phyloP scores from a whole-genome alignment of 2,888 invertebrate genomes.

The Synanthedon vespiformis region DNA sequence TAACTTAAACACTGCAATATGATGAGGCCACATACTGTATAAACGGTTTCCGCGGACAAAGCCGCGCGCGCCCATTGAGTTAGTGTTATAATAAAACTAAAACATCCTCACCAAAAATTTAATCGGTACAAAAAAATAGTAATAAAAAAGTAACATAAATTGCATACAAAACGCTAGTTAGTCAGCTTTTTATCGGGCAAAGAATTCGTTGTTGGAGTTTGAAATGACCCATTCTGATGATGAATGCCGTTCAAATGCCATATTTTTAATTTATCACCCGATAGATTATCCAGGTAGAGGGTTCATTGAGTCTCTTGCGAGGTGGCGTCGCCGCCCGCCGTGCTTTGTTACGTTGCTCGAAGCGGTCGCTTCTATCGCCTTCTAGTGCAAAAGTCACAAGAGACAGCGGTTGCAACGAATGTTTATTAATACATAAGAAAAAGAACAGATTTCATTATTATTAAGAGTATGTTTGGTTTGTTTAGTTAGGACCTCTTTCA shows the following conservation, averaged over 20 bases:
- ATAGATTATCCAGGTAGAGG: conserved; percentile 61
- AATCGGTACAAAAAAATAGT: neutral
- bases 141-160: conserved; percentile 11
- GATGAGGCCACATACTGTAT: no score
- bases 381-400: neutral
- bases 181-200: conserved; percentile 28
- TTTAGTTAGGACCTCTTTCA: no score
- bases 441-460: no score
- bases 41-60: no score
- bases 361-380: neutral
- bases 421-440: no score
- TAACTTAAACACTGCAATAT: no score
- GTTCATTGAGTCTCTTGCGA: conserved; percentile 49
- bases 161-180: conserved; percentile 15
- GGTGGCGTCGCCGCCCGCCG: conserved; percentile 43
- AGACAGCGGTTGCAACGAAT: neutral
- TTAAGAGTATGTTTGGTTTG: no score
- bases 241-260: conserved; percentile 59
- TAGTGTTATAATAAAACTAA: no score
- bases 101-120: no score
- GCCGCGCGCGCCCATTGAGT: no score
- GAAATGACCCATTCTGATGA: conserved; percentile 53
- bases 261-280: conserved; percentile 67
- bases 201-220: conserved; percentile 14
- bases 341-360: conserved; percentile 25